Evolutionary conservation across 2,888 invertebrate genomes (phyloP).

Genomic region (Diaprepes abbreviatus): DNA sequence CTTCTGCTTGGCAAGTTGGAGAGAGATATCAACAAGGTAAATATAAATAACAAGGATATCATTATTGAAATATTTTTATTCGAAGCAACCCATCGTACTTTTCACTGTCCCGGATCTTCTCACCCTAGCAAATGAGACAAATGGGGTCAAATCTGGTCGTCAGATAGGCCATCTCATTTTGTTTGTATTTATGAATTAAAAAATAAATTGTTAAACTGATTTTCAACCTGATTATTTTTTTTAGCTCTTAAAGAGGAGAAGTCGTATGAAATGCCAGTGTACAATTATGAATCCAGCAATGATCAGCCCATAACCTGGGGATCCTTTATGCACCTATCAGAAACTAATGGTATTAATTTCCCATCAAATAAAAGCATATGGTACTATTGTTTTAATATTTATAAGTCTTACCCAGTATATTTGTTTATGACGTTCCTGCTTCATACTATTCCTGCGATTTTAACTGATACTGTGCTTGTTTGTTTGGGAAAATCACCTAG

Average conservation of each 20-base stretch:
- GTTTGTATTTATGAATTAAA: too few relatives aligned
- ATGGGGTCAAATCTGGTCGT: too few relatives aligned
- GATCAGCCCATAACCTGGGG: conserved; percentile 89
- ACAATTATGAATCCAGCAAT: conserved; percentile 88
- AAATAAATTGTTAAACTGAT: too few relatives aligned
- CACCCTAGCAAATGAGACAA: too few relatives aligned
- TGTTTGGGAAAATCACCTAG: conserved; percentile 73
- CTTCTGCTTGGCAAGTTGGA: conserved; percentile 79
- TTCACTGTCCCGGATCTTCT: too few relatives aligned
- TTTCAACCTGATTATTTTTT: too few relatives aligned
- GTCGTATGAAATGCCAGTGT: conserved; percentile 75
- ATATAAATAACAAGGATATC: too few relatives aligned
- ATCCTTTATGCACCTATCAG: conserved; percentile 73
- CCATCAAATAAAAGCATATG: conserved; percentile 79
- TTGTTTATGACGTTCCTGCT: conserved; percentile 75
- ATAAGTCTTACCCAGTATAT: conserved; percentile 73
- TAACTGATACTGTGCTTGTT: conserved; percentile 72
- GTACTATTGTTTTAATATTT: conserved; percentile 77
- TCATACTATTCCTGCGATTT: conserved; percentile 76
- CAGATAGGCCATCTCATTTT: too few relatives aligned
- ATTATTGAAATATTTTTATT: too few relatives aligned
- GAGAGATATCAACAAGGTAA: conserved; percentile 39
- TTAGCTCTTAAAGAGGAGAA: conserved; percentile 30
- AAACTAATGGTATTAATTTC: conserved; percentile 71
- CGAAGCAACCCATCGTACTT: too few relatives aligned